A percentile compares a stretch with the other conserved stretches of the same genome.
phyloP scores from a whole-genome alignment of 2,888 invertebrate genomes.

The Trypoxylon attenuatum region DNA sequence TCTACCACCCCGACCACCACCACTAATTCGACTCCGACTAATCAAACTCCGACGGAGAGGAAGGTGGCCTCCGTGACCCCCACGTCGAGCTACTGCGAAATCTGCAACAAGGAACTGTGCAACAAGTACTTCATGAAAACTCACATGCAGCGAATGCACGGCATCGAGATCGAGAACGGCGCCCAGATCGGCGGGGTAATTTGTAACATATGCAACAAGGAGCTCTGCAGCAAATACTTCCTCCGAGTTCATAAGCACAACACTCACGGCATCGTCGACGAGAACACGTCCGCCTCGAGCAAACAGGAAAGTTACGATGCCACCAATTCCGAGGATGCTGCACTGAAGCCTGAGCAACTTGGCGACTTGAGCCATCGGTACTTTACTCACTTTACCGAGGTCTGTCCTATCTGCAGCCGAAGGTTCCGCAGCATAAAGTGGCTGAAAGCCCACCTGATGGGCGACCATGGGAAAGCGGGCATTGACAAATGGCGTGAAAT shows the following conservation, averaged over 20 bases:
- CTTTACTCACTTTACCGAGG: constrained; percentile 83
- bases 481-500: constrained; percentile 80
- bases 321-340: constrained; percentile 69
- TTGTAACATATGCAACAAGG: constrained; percentile 98
- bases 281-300: constrained; percentile 76
- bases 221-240: constrained; percentile 98
- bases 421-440: constrained; percentile 92
- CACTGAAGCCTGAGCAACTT: constrained; percentile 77
- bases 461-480: constrained; percentile 87
- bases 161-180: constrained; percentile 94
- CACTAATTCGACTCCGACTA: constrained; percentile 34
- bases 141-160: constrained; percentile 99
- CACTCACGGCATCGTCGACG: constrained; percentile 96
- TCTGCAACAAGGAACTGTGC: constrained; percentile 98
- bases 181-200: constrained; percentile 95
- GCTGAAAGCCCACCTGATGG: constrained; percentile 89
- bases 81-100: constrained; percentile 94
- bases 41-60: constrained; percentile 70
- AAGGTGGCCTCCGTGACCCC: constrained; percentile 80
- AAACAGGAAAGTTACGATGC: constrained; percentile 65
- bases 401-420: constrained; percentile 89
- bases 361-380: constrained; percentile 80
- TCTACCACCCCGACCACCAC: constrained; percentile 32
- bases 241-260: constrained; percentile 98
- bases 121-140: constrained; percentile 99